Evolutionary conservation across 2,888 invertebrate genomes (phyloP).

Genomic region (Aspidiotus destructor): DNA sequence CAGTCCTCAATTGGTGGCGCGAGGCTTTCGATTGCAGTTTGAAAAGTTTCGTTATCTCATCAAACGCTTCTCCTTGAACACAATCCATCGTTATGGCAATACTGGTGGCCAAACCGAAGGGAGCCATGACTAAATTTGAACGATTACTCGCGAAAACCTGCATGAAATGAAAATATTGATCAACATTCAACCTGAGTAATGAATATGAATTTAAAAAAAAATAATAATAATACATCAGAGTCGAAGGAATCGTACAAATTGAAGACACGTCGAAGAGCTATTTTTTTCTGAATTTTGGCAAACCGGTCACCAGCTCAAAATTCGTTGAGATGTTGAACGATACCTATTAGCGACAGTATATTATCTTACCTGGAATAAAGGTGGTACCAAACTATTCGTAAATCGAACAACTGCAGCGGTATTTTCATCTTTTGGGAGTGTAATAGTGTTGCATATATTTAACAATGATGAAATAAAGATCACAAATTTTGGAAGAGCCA

Average conservation of each 20-base stretch:
- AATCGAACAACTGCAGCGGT: constrained; percentile 34
- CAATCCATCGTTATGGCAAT: constrained; percentile 40
- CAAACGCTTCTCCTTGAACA: constrained; percentile 37
- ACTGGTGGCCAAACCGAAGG: constrained; percentile 39
- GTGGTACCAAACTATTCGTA: constrained; percentile 35
- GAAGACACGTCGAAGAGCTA: too few relatives aligned
- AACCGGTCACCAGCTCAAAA: too few relatives aligned
- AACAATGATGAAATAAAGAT: constrained; percentile 4
- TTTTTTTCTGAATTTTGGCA: too few relatives aligned
- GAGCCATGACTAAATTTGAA: constrained; percentile 40
- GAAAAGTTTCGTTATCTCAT: constrained; percentile 38
- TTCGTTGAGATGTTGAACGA: too few relatives aligned
- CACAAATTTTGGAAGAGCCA: not conserved
- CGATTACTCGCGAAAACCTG: constrained; percentile 37
- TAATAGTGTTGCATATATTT: not conserved
- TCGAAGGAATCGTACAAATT: too few relatives aligned
- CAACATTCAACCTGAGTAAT: not conserved
- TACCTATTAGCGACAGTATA: not conserved
- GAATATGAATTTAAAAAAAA: not conserved
- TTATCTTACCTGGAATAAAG: constrained; percentile 34
- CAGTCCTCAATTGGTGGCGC: constrained; percentile 37
- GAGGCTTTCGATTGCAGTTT: constrained; percentile 35
- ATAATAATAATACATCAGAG: too few relatives aligned
- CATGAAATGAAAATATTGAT: not conserved
- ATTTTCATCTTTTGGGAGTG: constrained; percentile 23